A percentile compares a stretch with the other conserved stretches of the same genome.
phyloP scores from a whole-genome alignment of 2,797 vertebrate species.

The Aythya fuligula region DNA sequence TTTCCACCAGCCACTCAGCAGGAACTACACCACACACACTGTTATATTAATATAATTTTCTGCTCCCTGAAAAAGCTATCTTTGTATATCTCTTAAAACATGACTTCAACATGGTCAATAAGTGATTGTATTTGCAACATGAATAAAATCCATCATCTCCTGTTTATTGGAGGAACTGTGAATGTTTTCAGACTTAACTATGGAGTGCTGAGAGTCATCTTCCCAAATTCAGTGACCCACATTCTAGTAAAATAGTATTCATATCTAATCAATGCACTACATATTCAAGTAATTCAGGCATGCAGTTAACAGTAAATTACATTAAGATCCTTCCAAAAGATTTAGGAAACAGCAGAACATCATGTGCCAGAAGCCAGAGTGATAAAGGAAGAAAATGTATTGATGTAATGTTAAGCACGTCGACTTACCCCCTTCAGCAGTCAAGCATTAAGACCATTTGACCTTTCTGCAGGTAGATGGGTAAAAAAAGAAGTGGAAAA shows the following conservation, averaged over 20 bases:
- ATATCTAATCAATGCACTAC: neutral
- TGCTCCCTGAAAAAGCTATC: neutral
- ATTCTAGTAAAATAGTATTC: neutral
- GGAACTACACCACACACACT: neutral
- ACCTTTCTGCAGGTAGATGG: neutral
- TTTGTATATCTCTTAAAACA: neutral
- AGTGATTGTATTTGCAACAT: neutral
- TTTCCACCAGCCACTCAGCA: neutral
- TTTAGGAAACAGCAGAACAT: neutral
- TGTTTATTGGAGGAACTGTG: neutral
- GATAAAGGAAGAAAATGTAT: neutral
- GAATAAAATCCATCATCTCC: neutral
- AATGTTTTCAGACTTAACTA: neutral
- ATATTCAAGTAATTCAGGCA: neutral
- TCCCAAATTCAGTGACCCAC: neutral
- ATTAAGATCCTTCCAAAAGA: neutral
- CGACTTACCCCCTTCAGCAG: neutral
- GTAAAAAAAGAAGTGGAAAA: slow-evolving; percentile 1
- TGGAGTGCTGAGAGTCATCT: neutral
- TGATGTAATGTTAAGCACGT: neutral
- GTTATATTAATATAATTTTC: neutral
- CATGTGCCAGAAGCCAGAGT: neutral
- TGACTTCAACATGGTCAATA: neutral
- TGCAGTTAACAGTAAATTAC: neutral
- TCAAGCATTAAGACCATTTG: neutral